Conservation (phyloP, 2,888 invertebrate species). For the Aspidiotus rigidus region DNA sequence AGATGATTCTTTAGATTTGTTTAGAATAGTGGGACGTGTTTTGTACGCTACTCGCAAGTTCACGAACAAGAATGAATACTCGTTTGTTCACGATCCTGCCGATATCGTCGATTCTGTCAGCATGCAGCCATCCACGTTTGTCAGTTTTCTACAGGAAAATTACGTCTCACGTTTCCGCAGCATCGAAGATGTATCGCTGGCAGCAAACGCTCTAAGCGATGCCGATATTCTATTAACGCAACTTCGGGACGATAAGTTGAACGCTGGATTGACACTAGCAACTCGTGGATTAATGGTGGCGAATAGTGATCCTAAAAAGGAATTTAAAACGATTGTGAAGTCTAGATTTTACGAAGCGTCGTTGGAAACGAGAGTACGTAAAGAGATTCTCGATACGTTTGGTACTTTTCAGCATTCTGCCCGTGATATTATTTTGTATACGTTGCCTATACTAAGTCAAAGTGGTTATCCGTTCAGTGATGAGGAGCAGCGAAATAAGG, state of each 20-base stretch:
- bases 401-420: not conserved
- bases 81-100: slow-evolving; percentile 54
- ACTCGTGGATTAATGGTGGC: slow-evolving; percentile 62
- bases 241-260: slow-evolving; percentile 11
- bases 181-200: slow-evolving; percentile 50
- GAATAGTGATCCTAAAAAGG: slow-evolving; percentile 51
- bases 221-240: slow-evolving; percentile 54
- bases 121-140: slow-evolving; percentile 56
- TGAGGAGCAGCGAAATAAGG: not conserved
- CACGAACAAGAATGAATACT: slow-evolving; percentile 13
- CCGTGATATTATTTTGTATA: slow-evolving; percentile 5
- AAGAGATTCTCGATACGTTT: slow-evolving; percentile 7
- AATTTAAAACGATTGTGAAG: slow-evolving; percentile 32
- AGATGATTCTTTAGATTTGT: slow-evolving; percentile 30
- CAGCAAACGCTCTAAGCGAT: slow-evolving; percentile 58
- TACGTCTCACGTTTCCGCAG: slow-evolving; percentile 46
- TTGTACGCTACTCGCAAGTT: slow-evolving; percentile 32
- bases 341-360: not conserved
- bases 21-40: slow-evolving; percentile 35
- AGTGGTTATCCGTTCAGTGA: not conserved
- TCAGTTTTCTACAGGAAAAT: slow-evolving; percentile 63
- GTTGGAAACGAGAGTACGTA: not conserved
- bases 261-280: slow-evolving; percentile 41
- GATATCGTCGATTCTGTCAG: slow-evolving; percentile 58
- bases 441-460: not conserved